These are phyloP conservation scores for Noctua pronuba DNA, from an alignment of 2,888 invertebrate genomes.

Conservation along the genomic window DNA sequence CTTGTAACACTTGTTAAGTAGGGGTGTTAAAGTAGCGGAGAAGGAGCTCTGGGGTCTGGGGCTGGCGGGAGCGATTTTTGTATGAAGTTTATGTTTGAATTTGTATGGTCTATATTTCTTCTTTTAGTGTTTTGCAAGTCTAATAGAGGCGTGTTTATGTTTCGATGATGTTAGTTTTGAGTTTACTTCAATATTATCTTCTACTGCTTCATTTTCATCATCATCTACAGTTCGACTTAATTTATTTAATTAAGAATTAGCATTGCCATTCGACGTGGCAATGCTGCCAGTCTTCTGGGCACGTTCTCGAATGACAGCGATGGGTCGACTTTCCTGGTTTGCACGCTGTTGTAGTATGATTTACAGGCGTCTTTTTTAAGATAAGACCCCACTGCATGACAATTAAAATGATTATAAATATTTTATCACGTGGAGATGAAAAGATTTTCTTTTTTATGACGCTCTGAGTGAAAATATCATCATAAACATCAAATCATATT, in stretches of 20 bases:
- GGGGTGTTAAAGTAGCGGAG: constrained; percentile 71
- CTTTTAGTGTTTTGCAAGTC: too few species aligned
- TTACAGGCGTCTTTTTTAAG: constrained; percentile 18
- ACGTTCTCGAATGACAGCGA: too few species aligned
- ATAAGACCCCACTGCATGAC: constrained; percentile 9
- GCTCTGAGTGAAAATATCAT: constrained; percentile 35
- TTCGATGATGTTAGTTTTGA: not conserved
- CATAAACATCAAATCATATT: constrained; percentile 34
- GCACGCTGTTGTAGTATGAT: not conserved
- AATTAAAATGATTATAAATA: constrained; percentile 8
- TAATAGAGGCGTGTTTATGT: not conserved
- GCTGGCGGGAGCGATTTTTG: constrained; percentile 28
- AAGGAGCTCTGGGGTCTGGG: constrained; percentile 24
- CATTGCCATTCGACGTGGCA: too few species aligned
- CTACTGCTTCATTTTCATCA: not conserved
- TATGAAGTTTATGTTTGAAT: not conserved
- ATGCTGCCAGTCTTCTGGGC: too few species aligned
- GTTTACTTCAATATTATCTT: not conserved
- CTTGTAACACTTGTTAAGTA: constrained; percentile 83
- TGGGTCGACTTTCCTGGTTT: not conserved
- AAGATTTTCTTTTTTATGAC: constrained; percentile 26
- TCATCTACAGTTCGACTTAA: not conserved
- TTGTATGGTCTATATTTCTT: not conserved
- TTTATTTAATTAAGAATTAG: too few species aligned
- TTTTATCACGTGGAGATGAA: not conserved